A percentile compares a stretch with the other conserved stretches of the same genome.
Conservation (phyloP, 2,888 invertebrate genomes). For the Drosophila melanosoma region DNA sequence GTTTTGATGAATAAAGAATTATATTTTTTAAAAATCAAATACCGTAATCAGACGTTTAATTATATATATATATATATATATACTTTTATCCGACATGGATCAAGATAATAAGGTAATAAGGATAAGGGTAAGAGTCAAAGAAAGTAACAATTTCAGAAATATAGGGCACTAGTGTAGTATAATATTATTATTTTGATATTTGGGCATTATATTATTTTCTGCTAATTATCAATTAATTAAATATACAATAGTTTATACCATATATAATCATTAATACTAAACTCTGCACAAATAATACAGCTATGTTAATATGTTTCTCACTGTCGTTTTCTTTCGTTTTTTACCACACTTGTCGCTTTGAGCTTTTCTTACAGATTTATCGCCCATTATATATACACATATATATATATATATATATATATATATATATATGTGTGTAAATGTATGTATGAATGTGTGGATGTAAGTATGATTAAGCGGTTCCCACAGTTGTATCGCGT, state of each 20-base stretch:
- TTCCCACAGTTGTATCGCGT: conserved; percentile 41
- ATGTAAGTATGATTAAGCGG: conserved; percentile 9
- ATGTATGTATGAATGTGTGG: not conserved
- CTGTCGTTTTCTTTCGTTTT: not conserved
- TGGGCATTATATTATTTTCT: not conserved
- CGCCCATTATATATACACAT: not conserved
- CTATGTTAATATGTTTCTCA: not conserved
- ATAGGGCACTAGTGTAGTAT: not conserved
- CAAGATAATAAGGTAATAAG: no score
- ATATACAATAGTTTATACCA: not conserved
- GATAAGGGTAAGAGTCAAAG: not conserved
- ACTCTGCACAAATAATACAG: not conserved
- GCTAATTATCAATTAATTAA: not conserved
- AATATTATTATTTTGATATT: not conserved
- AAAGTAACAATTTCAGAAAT: not conserved
- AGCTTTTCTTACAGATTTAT: conserved; percentile 6
- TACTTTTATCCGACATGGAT: not conserved
- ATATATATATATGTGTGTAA: not conserved
- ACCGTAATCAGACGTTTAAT: no score
- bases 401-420: not conserved
- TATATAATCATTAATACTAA: not conserved
- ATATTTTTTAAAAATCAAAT: no score
- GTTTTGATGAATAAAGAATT: no score
- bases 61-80: not conserved
- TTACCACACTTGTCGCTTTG: not conserved